Conservation (phyloP, 2,113 vertebrate genomes). For the Rhinichthys klamathensis region DNA sequence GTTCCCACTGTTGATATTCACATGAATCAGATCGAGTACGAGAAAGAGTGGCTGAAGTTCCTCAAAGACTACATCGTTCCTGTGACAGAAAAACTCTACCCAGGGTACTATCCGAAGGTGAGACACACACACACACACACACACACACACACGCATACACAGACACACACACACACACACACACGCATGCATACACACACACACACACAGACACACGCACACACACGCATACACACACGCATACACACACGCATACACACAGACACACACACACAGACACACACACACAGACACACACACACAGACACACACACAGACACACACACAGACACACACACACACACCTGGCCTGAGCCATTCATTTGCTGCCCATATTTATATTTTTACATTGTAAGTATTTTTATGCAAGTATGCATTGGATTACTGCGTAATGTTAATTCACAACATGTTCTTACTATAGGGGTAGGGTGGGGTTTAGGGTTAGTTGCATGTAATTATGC, state of each 20-base stretch:
- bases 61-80: slow-evolving; percentile 82
- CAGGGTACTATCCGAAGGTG: slow-evolving; percentile 87
- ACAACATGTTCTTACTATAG: no score
- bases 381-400: no score
- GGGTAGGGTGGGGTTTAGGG: no score
- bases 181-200: no score
- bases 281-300: background rate
- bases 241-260: background rate
- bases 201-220: background rate
- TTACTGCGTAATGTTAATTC: no score
- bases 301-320: background rate
- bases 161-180: no score
- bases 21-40: slow-evolving; percentile 86
- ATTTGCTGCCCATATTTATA: no score
- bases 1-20: slow-evolving; percentile 90
- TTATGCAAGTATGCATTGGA: no score
- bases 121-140: background rate
- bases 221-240: background rate
- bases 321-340: background rate
- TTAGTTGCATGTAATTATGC: no score
- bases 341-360: no score
- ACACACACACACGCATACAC: no score
- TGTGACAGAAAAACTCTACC: slow-evolving; percentile 84
- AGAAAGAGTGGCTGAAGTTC: slow-evolving; percentile 89
- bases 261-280: background rate